phyloP scores from a whole-genome alignment of 2,113 vertebrate species.

The Tinamus guttatus region DNA sequence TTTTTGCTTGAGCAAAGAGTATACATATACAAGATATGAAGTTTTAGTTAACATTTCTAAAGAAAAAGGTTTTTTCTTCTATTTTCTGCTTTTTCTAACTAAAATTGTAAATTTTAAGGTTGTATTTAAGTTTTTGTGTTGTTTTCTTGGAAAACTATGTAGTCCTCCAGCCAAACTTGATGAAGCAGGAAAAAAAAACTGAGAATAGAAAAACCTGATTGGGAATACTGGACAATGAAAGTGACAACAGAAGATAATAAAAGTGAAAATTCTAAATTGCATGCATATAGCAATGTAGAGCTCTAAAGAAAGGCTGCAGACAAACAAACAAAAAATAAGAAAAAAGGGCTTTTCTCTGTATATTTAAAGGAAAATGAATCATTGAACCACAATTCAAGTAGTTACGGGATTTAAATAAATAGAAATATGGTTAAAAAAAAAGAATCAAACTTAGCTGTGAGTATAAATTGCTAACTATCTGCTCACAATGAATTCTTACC shows the following conservation, averaged over 20 bases:
- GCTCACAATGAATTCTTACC: not conserved
- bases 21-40: not conserved
- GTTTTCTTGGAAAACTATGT: not conserved
- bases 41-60: not conserved
- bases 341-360: not conserved
- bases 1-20: not conserved
- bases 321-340: not conserved
- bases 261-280: not conserved
- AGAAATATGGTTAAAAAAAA: not conserved
- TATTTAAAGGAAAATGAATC: not conserved
- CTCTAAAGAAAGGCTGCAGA: not conserved
- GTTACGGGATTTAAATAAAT: not conserved
- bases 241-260: not conserved
- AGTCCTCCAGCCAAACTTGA: not conserved
- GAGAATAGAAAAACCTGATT: not conserved
- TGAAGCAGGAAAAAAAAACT: not conserved
- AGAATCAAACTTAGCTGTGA: not conserved
- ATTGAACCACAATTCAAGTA: not conserved
- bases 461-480: not conserved
- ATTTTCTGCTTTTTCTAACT: not conserved
- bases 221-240: not conserved
- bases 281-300: not conserved
- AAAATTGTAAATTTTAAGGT: not conserved
- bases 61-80: not conserved
- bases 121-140: not conserved